phyloP scores from a whole-genome alignment of 2,888 invertebrate genomes.

The Idaea dimidiata region DNA sequence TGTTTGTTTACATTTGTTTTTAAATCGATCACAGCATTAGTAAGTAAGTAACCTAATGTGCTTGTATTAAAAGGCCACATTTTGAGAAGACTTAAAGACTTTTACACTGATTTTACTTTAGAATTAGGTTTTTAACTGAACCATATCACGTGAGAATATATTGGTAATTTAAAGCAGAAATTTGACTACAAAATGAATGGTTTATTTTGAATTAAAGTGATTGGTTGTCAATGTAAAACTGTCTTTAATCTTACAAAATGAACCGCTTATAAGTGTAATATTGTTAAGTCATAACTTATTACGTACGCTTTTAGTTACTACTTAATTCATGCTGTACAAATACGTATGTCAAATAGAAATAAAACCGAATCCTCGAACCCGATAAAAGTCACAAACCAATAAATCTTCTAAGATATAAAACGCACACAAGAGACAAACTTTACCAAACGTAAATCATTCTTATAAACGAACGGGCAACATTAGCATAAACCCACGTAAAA shows the following conservation, averaged over 20 bases:
- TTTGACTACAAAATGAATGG: too few relatives aligned
- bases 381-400: conserved; percentile 1
- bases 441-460: conserved; percentile 15
- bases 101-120: too few relatives aligned
- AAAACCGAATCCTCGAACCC: background rate
- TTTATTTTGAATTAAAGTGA: too few relatives aligned
- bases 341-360: background rate
- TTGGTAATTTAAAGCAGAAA: too few relatives aligned
- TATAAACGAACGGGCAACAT: background rate
- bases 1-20: conserved; percentile 31
- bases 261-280: conserved; percentile 28
- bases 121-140: too few relatives aligned
- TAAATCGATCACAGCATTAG: conserved; percentile 43
- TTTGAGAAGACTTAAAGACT: background rate
- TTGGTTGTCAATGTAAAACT: background rate
- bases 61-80: background rate
- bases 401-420: background rate
- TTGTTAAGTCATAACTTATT: conserved; percentile 28
- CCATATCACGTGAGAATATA: too few relatives aligned
- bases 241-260: conserved; percentile 28
- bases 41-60: conserved; percentile 40
- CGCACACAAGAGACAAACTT: conserved; percentile 6
- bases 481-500: background rate
- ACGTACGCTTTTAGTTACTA: conserved; percentile 19
- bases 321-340: conserved; percentile 19